Percentiles rank a stretch among this genome's conserved stretches.
These are phyloP conservation scores for Bubo blakistoni DNA, from an alignment of 2,113 vertebrate species.

Conservation along the genomic window DNA sequence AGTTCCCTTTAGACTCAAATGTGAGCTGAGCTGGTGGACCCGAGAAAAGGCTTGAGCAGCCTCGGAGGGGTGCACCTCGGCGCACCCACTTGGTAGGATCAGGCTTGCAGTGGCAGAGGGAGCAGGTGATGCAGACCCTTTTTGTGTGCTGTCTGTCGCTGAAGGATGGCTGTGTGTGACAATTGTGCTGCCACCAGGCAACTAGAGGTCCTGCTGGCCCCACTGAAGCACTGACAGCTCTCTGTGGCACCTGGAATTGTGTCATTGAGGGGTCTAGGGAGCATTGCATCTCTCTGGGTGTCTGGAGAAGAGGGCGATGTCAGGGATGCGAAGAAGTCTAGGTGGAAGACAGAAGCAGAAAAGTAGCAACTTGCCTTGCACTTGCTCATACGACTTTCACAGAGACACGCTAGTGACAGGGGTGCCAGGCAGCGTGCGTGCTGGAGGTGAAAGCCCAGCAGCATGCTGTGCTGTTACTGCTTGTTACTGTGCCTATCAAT, in stretches of 20 bases:
- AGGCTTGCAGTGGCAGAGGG: neutral
- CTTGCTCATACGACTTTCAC: neutral
- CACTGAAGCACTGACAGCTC: neutral
- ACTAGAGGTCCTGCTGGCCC: neutral
- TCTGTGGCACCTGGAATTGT: neutral
- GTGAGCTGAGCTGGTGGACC: neutral
- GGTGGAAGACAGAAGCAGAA: neutral
- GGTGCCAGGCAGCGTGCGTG: neutral
- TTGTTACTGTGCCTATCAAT: neutral
- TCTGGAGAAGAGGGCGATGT: neutral
- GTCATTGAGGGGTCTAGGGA: fast-evolving
- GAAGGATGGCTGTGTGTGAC: neutral
- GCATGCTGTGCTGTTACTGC: neutral
- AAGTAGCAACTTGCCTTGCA: neutral
- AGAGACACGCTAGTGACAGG: neutral
- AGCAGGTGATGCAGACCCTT: neutral
- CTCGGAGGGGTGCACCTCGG: neutral
- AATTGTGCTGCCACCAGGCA: neutral
- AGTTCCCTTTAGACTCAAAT: neutral
- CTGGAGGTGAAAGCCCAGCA: neutral
- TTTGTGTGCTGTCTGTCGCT: neutral
- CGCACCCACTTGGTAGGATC: neutral
- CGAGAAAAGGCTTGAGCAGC: neutral
- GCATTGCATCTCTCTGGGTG: neutral
- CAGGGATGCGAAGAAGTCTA: neutral